Evolutionary conservation across 2,888 invertebrate genomes (phyloP), one percentile per base, ranked within the genome.

Genomic region (Mechanitis messenoides): DNA sequence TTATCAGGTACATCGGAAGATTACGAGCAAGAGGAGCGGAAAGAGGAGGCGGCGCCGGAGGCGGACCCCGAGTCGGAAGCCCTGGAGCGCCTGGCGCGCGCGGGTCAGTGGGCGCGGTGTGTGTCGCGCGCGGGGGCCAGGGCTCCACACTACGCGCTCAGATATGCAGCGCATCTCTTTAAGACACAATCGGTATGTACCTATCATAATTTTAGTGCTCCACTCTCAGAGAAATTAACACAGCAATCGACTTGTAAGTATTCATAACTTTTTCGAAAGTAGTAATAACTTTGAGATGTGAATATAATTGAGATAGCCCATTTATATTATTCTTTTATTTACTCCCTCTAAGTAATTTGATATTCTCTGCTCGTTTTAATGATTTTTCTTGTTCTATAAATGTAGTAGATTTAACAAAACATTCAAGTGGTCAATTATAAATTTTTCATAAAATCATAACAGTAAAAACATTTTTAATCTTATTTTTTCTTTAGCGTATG

Each of bases 101-200:
- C 84, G 1, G 90, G 90, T 0, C 90, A 90, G 72, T 91, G 90
- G 90, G 72, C 75, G 75, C 83, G 88, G 28, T 89, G 89, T 66
- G 76, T 91, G 31, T 87, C 87, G 55, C 88, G 82, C 68, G 89
- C 90, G 7, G 87, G 78, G 0, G 38, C 68, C 0, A 67, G 72
- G 2, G 88, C 87, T n/a, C 77, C 88, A 45, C 86, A 87, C 71
- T 89, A 87, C 67, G 87, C 88, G 42, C 76, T 89, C 2, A 66
- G 87, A 61, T 86, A 85, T 70, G 84, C 83, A 11, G 84, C 85
- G 42, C 81, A 87, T 59, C 70, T 90, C 35, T 86, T 89, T 61
- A 85, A 86, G 60, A 75, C 84, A 0, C 84, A 86, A 59, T 73
- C 85, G 59, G 89, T 89, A 72, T 59, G 65, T 61, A n/a, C 20